Conservation (phyloP, 2,888 invertebrate genomes). For the Sesia apiformis region DNA sequence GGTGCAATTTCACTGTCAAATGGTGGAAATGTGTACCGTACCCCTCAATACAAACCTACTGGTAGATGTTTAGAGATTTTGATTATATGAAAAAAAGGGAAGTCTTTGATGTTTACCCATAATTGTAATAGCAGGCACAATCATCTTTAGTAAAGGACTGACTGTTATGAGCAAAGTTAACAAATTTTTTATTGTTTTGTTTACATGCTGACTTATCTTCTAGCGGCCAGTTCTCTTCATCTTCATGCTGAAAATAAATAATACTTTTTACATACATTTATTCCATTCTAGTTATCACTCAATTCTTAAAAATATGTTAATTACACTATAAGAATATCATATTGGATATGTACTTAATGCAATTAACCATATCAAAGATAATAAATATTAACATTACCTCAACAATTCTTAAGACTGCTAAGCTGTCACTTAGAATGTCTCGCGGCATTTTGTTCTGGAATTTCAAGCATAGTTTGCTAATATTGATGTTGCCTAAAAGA, state of each 20-base stretch:
- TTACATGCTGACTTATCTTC: conserved; percentile 49
- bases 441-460: conserved; percentile 72
- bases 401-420: conserved; percentile 76
- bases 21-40: too few species aligned
- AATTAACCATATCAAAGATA: not conserved
- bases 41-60: too few species aligned
- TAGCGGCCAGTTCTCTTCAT: conserved; percentile 59
- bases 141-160: conserved; percentile 53
- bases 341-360: too few species aligned
- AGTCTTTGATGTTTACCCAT: conserved; percentile 50
- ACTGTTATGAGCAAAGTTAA: conserved; percentile 33
- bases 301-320: too few species aligned
- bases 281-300: too few species aligned
- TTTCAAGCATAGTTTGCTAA: too few species aligned
- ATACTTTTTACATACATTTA: too few species aligned
- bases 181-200: conserved; percentile 37
- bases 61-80: too few species aligned
- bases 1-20: too few species aligned
- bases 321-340: too few species aligned
- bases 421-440: conserved; percentile 80
- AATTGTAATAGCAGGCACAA: conserved; percentile 72
- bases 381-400: conserved; percentile 53
- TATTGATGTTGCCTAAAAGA: too few species aligned
- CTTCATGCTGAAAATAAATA: conserved; percentile 43
- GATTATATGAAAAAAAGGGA: not conserved